Base-by-base conservation (phyloP, 2,888 invertebrate species). In the Mythimna pallens region DNA sequence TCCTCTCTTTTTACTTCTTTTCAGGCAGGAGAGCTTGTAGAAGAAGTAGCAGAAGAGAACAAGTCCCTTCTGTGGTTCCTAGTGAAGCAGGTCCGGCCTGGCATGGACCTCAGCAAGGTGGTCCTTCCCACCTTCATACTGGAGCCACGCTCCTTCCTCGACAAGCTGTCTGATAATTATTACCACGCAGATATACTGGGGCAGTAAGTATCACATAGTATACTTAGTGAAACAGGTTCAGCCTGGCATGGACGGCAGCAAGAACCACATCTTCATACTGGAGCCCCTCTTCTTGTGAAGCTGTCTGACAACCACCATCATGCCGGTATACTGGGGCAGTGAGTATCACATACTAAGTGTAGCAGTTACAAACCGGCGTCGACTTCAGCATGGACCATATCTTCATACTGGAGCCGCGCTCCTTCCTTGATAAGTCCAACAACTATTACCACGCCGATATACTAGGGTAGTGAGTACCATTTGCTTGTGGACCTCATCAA, bases 401-500 rank as follows among this genome's bases (percentile, higher is more conserved):
- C 0, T 99, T 99, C 92, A 99, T 99, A 72, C 94, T 99, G 84
- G 99, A 99, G 92, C 99, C 99, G 1, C 96, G 99, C 62, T 99
- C 99, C 0, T 99, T 99, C 93, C 96, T 99, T 57, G 99, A 99
- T 93, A 99, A 99, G 93, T 97, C 98, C 0, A 99, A 99, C 93
- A 99, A 98, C 68, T 99, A 99, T 93, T 99, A 99, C 92, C 99
- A 99, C 89, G 98, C 98, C 0, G 99, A 99, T 93, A 97, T 99
- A 79, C 94, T 99, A 69, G 97, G 98, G 43, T 97, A 97, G 99
- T 99, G 93, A 94, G 95, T 93, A 69, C 20, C 47, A 47, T 1
- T 17, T 47, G 17, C 7, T 0, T 17, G 5, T 47, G 40, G 40
- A 40, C 10, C 10, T 40, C 40, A 40, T 1, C 40, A 40, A 10